phyloP scores from a whole-genome alignment of 2,113 vertebrate species.

The Archocentrus centrarchus region DNA sequence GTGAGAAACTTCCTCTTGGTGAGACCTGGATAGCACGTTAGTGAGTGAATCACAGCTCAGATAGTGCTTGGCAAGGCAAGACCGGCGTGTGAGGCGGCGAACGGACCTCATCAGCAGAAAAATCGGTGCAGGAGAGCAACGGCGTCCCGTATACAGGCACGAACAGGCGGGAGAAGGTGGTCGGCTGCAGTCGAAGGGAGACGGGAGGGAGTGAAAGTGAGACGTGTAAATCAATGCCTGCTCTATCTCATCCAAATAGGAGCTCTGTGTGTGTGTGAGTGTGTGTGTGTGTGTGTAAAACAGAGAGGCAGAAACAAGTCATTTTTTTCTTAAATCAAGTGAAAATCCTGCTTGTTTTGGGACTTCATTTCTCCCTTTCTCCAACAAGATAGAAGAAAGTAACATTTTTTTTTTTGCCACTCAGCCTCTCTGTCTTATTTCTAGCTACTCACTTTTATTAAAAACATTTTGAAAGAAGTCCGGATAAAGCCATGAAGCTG shows the following conservation, averaged over 20 bases:
- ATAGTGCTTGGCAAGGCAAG: conserved; percentile 76
- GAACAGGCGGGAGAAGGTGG: conserved; percentile 28
- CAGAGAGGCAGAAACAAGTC: not conserved
- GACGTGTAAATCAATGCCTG: conserved; percentile 64
- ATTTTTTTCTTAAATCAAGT: conserved; percentile 5
- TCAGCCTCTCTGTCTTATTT: not conserved
- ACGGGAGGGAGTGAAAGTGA: conserved; percentile 54
- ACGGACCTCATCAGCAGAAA: conserved; percentile 70
- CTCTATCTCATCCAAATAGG: conserved; percentile 47
- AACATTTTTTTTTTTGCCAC: not conserved
- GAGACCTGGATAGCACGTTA: conserved; percentile 42
- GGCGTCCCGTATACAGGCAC: conserved; percentile 5
- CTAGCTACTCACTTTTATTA: not conserved
- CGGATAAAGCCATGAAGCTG: not conserved
- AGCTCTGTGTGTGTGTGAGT: conserved; percentile 11
- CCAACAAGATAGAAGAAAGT: not conserved
- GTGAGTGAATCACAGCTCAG: conserved; percentile 64
- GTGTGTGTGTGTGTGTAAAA: conserved; percentile 12
- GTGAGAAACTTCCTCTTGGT: conserved; percentile 53
- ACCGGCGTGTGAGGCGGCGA: conserved; percentile 13
- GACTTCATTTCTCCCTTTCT: not conserved
- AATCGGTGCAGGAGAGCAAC: conserved; percentile 55
- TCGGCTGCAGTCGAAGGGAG: conserved; percentile 8
- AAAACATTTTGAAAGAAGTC: not conserved
- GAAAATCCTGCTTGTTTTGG: not conserved